A percentile compares a stretch with the other conserved stretches of the same genome.
Conservation (phyloP, 1,140 invertebrate species). For the Antheraea pernyi region DNA sequence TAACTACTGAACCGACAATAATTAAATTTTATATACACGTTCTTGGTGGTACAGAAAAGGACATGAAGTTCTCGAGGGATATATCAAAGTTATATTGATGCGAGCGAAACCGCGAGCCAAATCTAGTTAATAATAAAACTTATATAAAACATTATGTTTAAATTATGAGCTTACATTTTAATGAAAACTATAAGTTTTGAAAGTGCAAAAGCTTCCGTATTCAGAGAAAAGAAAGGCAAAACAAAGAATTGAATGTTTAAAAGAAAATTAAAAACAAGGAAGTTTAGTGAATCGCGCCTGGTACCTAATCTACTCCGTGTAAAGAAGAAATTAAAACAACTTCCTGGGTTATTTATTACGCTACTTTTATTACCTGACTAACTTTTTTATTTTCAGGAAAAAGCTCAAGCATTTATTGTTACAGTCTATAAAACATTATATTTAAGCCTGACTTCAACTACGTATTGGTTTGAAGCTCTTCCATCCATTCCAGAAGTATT, state of each 20-base stretch:
- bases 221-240: conserved; percentile 66
- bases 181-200: conserved; percentile 51
- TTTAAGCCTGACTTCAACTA: too few species aligned
- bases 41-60: too few species aligned
- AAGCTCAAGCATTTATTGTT: background rate
- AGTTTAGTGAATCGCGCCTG: conserved; percentile 70
- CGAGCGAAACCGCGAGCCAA: too few species aligned
- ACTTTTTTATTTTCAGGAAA: conserved; percentile 6
- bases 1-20: too few species aligned
- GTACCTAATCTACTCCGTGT: conserved; percentile 66
- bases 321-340: conserved; percentile 77
- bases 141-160: too few species aligned
- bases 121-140: too few species aligned
- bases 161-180: too few species aligned
- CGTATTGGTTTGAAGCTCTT: too few species aligned
- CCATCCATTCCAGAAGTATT: too few species aligned
- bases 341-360: conserved; percentile 76
- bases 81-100: too few species aligned
- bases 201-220: conserved; percentile 68
- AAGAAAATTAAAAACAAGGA: conserved; percentile 77
- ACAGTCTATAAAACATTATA: conserved; percentile 2
- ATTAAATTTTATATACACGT: too few species aligned
- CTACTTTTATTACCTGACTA: conserved; percentile 63
- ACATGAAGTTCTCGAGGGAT: too few species aligned
- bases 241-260: conserved; percentile 69